Evolutionary conservation across 2,888 invertebrate species (phyloP).

Genomic region (Ditula angustiorana): DNA sequence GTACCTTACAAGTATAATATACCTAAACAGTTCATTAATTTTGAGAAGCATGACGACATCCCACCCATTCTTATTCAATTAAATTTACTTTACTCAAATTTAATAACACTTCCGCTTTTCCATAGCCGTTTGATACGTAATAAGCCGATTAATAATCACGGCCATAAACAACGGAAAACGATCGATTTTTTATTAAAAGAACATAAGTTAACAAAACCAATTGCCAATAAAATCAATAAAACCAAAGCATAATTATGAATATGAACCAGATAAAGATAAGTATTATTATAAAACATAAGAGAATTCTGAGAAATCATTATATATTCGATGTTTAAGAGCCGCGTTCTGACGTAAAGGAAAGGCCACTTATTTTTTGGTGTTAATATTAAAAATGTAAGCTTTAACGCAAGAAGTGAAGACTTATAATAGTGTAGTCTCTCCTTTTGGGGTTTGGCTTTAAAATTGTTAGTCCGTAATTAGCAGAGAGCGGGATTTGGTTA

Average conservation of each 20-base stretch:
- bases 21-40: too few species aligned
- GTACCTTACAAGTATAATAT: too few species aligned
- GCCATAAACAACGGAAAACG: conserved; percentile 43
- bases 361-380: conserved; percentile 14
- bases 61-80: neutral
- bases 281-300: conserved; percentile 43
- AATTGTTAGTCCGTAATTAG: conserved; percentile 47
- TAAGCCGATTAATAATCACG: conserved; percentile 44
- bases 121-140: conserved; percentile 38
- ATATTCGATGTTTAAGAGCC: conserved; percentile 42
- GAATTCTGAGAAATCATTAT: conserved; percentile 48
- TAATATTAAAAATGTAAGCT: neutral
- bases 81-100: neutral
- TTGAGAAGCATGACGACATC: too few species aligned
- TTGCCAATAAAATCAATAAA: conserved; percentile 46
- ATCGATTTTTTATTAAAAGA: conserved; percentile 47
- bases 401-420: conserved; percentile 14
- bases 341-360: conserved; percentile 8
- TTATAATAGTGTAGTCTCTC: conserved; percentile 29
- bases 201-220: conserved; percentile 45
- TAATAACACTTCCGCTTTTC: conserved; percentile 23
- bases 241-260: conserved; percentile 41
- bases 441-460: conserved; percentile 20
- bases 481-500: conserved; percentile 50
- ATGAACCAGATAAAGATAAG: conserved; percentile 45